Percentiles rank a stretch among this genome's conserved stretches.
Evolutionary conservation across 1,140 invertebrate genomes (phyloP).

Genomic region (Leptoteleia sp.): DNA sequence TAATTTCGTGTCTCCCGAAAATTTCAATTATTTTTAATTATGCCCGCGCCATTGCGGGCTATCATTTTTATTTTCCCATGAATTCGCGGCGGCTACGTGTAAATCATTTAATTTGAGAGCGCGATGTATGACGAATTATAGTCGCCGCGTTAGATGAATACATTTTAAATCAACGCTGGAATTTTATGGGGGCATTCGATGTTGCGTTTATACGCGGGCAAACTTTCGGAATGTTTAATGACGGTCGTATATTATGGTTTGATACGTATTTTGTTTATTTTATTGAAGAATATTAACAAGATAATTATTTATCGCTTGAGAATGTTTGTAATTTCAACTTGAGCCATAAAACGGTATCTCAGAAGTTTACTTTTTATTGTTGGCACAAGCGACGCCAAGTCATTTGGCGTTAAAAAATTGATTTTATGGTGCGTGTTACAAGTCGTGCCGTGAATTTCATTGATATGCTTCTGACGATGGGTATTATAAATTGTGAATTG

Average conservation of each 20-base stretch:
- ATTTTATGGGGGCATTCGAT: constrained; percentile 29
- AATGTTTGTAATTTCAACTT: no score
- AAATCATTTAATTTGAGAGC: constrained; percentile 36
- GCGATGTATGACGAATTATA: constrained; percentile 27
- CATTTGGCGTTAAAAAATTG: no score
- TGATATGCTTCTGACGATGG: no score
- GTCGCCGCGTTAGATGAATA: constrained; percentile 31
- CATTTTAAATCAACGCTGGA: constrained; percentile 27
- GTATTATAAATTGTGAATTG: no score
- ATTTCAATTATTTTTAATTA: constrained; percentile 62
- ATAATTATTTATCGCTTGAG: constrained; percentile 12
- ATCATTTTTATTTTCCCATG: constrained; percentile 46
- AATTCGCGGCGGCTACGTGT: constrained; percentile 40
- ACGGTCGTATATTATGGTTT: constrained; percentile 14
- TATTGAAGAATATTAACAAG: constrained; percentile 15
- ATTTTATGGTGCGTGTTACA: no score
- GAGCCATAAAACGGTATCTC: no score
- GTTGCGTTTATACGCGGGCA: constrained; percentile 18
- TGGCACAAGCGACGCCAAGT: no score
- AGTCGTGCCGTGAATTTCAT: no score
- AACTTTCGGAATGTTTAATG: constrained; percentile 29
- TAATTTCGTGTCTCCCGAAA: constrained; percentile 54
- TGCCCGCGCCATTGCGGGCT: constrained; percentile 18
- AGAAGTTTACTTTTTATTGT: no score
- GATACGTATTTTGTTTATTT: constrained; percentile 26